Percentiles rank a stretch among this genome's conserved stretches.
phyloP scores from a whole-genome alignment of 2,888 invertebrate species.

The Physocephala rufipes region DNA sequence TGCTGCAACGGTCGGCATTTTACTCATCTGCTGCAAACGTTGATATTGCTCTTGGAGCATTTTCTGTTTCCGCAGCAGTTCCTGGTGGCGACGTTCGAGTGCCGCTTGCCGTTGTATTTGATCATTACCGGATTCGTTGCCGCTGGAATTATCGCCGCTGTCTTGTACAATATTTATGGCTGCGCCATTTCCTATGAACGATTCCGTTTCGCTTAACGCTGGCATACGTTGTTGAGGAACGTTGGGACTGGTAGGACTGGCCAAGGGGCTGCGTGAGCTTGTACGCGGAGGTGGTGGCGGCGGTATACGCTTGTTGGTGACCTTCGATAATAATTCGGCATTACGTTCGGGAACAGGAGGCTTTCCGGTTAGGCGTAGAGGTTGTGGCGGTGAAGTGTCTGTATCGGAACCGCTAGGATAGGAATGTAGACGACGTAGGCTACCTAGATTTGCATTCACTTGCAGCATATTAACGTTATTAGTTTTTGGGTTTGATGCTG shows the following conservation, averaged over 20 bases:
- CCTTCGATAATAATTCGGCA: slow-evolving; percentile 78
- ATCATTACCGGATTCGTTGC: slow-evolving; percentile 81
- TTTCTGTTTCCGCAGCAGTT: slow-evolving; percentile 85
- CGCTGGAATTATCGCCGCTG: slow-evolving; percentile 73
- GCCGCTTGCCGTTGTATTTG: slow-evolving; percentile 77
- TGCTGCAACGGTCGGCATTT: slow-evolving; percentile 76
- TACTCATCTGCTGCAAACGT: slow-evolving; percentile 85
- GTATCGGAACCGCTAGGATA: slow-evolving; percentile 88
- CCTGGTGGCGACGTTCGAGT: slow-evolving; percentile 88
- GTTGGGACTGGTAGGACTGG: slow-evolving; percentile 82
- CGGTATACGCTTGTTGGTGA: slow-evolving; percentile 79
- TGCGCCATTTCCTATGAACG: slow-evolving; percentile 47
- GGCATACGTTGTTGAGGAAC: slow-evolving; percentile 70
- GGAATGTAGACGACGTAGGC: slow-evolving; percentile 80
- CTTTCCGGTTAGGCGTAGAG: slow-evolving; percentile 72
- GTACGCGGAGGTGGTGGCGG: slow-evolving; percentile 94
- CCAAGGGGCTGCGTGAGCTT: slow-evolving; percentile 86
- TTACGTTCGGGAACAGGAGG: slow-evolving; percentile 87
- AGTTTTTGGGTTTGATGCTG: slow-evolving; percentile 36
- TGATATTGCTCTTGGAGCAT: slow-evolving; percentile 92
- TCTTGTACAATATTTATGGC: slow-evolving; percentile 48
- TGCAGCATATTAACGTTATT: slow-evolving; percentile 63
- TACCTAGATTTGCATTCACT: slow-evolving; percentile 64
- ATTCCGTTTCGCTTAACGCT: slow-evolving; percentile 60
- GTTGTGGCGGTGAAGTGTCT: slow-evolving; percentile 79